Evolutionary conservation across 2,113 vertebrate species (phyloP).

Genomic region (Ciconia stormi): DNA sequence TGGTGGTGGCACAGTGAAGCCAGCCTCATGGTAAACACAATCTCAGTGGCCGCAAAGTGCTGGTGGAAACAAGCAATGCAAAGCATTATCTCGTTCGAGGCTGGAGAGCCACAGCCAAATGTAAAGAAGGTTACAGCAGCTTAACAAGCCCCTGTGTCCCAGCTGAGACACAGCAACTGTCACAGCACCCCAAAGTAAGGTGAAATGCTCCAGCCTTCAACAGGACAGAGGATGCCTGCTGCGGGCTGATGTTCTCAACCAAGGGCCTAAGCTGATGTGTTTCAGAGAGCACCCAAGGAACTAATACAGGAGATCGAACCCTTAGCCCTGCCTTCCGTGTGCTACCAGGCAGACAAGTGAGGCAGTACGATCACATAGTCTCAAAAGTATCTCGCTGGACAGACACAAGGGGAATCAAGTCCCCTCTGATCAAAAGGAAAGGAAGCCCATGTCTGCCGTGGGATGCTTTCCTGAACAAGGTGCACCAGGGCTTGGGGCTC

Average conservation of each 20-base stretch:
- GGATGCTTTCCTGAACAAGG: not conserved
- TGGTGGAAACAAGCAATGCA: not conserved
- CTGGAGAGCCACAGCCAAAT: not conserved
- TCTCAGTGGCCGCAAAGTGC: not conserved
- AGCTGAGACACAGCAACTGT: not conserved
- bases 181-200: not conserved
- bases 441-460: not conserved
- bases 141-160: not conserved
- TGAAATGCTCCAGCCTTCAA: not conserved
- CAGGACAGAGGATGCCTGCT: not conserved
- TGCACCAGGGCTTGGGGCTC: not conserved
- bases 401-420: not conserved
- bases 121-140: not conserved
- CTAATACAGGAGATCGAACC: not conserved
- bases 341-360: not conserved
- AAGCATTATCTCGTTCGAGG: not conserved
- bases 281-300: not conserved
- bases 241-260: not conserved
- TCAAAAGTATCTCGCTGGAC: not conserved
- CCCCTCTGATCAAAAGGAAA: not conserved
- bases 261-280: not conserved
- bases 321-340: not conserved
- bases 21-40: not conserved
- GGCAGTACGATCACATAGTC: accelerated
- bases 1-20: not conserved